These are phyloP conservation scores for Hyperoplus lanceolatus DNA, from an alignment of 2,797 vertebrate species.

Conservation along the genomic window DNA sequence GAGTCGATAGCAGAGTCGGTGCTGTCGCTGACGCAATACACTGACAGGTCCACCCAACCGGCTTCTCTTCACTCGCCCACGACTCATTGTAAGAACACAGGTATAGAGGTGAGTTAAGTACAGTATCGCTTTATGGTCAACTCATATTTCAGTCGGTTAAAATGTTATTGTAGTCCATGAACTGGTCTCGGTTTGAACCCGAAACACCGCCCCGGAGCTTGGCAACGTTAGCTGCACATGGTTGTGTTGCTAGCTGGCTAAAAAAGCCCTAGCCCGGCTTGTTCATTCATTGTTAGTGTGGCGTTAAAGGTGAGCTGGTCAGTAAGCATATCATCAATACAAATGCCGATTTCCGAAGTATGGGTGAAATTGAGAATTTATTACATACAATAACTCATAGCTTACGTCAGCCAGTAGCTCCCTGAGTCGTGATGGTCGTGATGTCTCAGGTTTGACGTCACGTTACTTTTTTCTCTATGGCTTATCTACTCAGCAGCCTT, in stretches of 20 bases:
- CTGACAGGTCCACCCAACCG: constrained; percentile 46
- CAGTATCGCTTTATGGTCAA: accelerated
- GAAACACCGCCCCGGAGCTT: neutral
- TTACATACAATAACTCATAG: neutral
- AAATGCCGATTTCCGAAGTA: neutral
- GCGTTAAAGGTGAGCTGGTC: neutral
- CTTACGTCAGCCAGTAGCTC: too few relatives aligned
- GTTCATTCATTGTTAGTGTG: constrained; percentile 35
- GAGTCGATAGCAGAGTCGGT: constrained; percentile 59
- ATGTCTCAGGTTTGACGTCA: too few relatives aligned
- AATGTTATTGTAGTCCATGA: accelerated
- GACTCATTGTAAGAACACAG: neutral
- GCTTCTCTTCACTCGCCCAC: constrained; percentile 7
- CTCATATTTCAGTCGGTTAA: accelerated
- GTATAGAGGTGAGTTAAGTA: constrained; percentile 45
- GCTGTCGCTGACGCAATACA: constrained; percentile 84
- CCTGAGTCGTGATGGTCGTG: too few relatives aligned
- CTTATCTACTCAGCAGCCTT: too few relatives aligned
- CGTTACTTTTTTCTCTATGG: too few relatives aligned
- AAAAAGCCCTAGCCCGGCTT: neutral
- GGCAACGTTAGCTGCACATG: constrained; percentile 58
- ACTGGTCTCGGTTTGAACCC: accelerated
- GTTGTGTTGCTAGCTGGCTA: constrained; percentile 50
- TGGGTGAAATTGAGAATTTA: neutral
- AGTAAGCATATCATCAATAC: too few relatives aligned